Evolutionary conservation across 53 echinoderm and acorn worm genomes (phyloP).

Genomic region (Paelopatides confundens): DNA sequence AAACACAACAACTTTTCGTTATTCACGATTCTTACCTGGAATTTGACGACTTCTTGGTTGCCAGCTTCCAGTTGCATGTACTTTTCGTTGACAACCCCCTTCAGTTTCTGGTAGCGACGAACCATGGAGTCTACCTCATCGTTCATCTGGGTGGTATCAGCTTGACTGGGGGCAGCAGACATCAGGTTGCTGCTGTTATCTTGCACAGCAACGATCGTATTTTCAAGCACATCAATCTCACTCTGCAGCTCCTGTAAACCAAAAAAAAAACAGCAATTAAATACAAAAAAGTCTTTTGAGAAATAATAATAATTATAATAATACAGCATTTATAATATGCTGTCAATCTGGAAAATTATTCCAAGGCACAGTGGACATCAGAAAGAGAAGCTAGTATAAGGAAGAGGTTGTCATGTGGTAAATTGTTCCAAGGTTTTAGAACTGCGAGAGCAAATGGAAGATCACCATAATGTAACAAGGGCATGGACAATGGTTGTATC

Average conservation of each 20-base stretch:
- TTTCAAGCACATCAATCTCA: slow-evolving; percentile 84
- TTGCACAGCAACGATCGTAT: slow-evolving; percentile 77
- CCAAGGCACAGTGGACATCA: too few species aligned
- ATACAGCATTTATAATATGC: too few species aligned
- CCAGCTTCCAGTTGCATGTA: slow-evolving; percentile 88
- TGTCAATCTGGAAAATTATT: too few species aligned
- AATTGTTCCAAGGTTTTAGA: too few species aligned
- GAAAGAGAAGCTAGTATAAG: background rate
- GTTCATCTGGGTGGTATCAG: slow-evolving; percentile 88
- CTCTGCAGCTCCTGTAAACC: slow-evolving; percentile 71
- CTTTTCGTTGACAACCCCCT: slow-evolving; percentile 78
- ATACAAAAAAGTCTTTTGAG: too few species aligned
- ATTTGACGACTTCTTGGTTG: slow-evolving; percentile 82
- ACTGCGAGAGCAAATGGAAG: too few species aligned
- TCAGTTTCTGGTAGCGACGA: slow-evolving; percentile 85
- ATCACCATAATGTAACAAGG: too few species aligned
- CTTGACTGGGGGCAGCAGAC: slow-evolving; percentile 91
- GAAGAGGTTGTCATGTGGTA: too few species aligned
- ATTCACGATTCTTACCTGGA: slow-evolving; percentile 77
- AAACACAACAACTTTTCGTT: too few species aligned
- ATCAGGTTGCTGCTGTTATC: slow-evolving; percentile 92
- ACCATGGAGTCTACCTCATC: slow-evolving; percentile 92
- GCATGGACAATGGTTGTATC: too few species aligned
- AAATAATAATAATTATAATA: too few species aligned
- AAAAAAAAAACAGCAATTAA: background rate